phyloP scores from a whole-genome alignment of 1,140 invertebrate species.

The Harpegnathos saltator region DNA sequence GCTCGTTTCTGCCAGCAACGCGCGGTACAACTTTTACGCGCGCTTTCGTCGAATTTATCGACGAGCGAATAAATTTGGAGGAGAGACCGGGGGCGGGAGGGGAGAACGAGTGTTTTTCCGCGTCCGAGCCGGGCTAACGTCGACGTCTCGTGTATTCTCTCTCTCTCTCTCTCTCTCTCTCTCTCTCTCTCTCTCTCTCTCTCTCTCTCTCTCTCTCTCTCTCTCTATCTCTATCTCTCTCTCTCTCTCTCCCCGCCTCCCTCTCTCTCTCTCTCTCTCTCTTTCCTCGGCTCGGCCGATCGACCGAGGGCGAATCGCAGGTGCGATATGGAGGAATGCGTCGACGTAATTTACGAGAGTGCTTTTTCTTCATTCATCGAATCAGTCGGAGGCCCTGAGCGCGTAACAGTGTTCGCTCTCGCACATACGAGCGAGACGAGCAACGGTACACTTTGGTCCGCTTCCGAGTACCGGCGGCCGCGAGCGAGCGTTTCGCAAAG shows the following conservation, averaged over 20 bases:
- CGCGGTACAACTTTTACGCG: slow-evolving; percentile 30
- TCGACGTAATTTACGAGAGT: slow-evolving; percentile 52
- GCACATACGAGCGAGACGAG: no score
- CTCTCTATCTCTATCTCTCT: no score
- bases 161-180: no score
- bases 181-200: no score
- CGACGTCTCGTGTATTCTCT: neutral
- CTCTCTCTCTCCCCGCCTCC: no score
- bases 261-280: no score
- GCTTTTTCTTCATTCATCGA: slow-evolving; percentile 60
- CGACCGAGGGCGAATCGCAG: slow-evolving; percentile 27
- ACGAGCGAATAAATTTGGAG: slow-evolving; percentile 27
- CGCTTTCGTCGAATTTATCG: slow-evolving; percentile 40
- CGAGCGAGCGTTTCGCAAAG: neutral
- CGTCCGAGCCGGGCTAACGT: neutral
- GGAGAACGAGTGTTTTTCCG: neutral
- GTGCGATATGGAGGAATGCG: slow-evolving; percentile 38
- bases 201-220: no score
- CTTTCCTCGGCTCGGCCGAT: no score
- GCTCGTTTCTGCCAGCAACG: neutral
- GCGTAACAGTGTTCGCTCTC: no score
- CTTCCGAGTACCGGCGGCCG: slow-evolving; percentile 1
- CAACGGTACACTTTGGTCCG: no score
- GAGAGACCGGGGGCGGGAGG: neutral
- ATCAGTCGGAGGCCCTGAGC: slow-evolving; percentile 22